phyloP scores from a whole-genome alignment of 2,797 vertebrate genomes.

The Sternotherus odoratus region DNA sequence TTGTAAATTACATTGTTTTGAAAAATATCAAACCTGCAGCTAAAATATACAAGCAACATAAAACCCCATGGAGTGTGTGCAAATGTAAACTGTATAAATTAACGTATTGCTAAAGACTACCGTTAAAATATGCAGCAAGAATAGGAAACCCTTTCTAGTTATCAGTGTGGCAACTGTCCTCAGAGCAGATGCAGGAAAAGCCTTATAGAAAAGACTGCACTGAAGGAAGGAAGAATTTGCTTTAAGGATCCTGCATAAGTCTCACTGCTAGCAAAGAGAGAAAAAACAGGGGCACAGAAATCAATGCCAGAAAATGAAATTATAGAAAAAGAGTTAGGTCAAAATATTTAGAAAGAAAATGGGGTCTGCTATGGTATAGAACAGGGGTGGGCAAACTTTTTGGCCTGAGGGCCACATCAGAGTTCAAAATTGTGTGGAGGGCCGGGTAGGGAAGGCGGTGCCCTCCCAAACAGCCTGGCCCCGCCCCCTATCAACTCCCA shows the following conservation, averaged over 20 bases:
- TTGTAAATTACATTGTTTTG: neutral
- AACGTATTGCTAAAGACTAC: neutral
- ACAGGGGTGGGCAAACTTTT: no score
- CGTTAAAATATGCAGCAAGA: neutral
- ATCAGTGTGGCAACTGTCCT: neutral
- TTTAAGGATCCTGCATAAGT: conserved; percentile 3
- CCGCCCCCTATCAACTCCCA: no score
- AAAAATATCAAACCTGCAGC: conserved; percentile 11
- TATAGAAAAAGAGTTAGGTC: conserved; percentile 1
- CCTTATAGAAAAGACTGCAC: neutral
- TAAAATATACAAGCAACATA: neutral
- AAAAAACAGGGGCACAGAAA: conserved; percentile 14
- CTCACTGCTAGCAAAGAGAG: conserved; percentile 23
- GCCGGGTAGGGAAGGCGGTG: no score
- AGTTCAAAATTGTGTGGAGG: no score
- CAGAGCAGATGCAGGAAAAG: neutral
- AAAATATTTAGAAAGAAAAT: neutral
- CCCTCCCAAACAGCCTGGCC: no score
- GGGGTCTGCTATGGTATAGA: neutral
- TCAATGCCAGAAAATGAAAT: neutral
- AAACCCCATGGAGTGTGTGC: neutral
- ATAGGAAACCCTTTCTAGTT: conserved; percentile 12
- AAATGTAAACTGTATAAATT: neutral
- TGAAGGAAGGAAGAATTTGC: conserved; percentile 27
- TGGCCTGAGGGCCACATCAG: no score